Evolutionary conservation across 2,888 invertebrate species (phyloP).

Genomic region (Melipona beecheii): DNA sequence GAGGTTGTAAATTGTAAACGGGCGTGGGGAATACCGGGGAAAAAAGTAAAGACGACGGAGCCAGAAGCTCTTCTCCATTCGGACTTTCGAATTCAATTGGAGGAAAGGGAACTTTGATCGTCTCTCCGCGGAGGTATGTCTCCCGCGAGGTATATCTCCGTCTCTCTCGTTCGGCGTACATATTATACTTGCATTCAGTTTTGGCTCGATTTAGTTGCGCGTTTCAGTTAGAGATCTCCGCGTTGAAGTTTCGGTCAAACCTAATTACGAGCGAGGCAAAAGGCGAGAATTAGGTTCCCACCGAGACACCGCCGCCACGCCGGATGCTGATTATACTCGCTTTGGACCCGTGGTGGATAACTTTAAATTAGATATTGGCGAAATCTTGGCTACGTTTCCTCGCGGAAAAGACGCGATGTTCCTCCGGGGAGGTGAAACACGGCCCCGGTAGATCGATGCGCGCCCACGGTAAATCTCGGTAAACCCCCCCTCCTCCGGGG

Average conservation of each 20-base stretch:
- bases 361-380: constrained; percentile 17
- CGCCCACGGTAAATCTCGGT: background rate
- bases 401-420: background rate
- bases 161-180: background rate
- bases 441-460: background rate
- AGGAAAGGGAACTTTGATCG: no score
- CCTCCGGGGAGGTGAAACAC: background rate
- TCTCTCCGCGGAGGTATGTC: background rate
- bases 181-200: background rate
- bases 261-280: constrained; percentile 6
- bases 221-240: background rate
- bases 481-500: background rate
- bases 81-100: no score
- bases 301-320: background rate
- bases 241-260: background rate
- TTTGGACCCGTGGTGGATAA: background rate
- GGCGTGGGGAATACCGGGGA: no score
- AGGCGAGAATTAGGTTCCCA: background rate
- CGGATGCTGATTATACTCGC: background rate
- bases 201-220: background rate
- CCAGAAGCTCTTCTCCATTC: no score
- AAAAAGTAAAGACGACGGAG: no score
- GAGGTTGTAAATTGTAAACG: no score
- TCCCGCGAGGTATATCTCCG: background rate
- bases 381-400: background rate